phyloP scores from a whole-genome alignment of 2,797 vertebrate genomes.

The Sphenodon punctatus region DNA sequence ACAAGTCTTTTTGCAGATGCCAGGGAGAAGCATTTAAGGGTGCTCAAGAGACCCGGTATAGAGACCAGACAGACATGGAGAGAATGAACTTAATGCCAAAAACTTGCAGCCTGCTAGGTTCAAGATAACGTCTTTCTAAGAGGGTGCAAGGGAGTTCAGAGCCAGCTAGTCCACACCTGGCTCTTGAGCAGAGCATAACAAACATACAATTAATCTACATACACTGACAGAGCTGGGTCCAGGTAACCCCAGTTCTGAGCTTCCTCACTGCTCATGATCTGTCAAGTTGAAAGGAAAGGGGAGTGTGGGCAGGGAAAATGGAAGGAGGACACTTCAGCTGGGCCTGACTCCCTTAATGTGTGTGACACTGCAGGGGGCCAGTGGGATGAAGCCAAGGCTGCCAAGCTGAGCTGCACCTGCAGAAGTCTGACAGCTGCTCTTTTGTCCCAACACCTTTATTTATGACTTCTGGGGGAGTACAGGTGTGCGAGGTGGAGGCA shows the following conservation, averaged over 20 bases:
- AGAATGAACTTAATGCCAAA: not conserved
- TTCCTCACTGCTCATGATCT: not conserved
- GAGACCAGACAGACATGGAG: not conserved
- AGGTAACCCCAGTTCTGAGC: not conserved
- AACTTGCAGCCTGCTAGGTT: not conserved
- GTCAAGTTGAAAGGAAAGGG: not conserved
- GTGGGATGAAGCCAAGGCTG: accelerated
- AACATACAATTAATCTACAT: not conserved
- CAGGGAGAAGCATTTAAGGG: not conserved
- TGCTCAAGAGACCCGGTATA: not conserved
- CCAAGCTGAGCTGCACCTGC: not conserved
- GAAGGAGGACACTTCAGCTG: not conserved
- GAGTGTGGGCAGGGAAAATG: not conserved
- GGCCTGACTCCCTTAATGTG: not conserved
- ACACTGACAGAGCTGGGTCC: not conserved
- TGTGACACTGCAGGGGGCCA: not conserved
- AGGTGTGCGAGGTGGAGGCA: accelerated
- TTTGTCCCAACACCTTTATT: not conserved
- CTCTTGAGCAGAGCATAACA: constrained; percentile 31
- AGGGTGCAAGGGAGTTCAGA: constrained; percentile 26
- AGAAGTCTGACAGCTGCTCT: not conserved
- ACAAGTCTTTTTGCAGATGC: not conserved
- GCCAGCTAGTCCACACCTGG: not conserved
- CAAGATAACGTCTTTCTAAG: constrained; percentile 1
- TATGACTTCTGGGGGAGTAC: not conserved